phyloP scores from a whole-genome alignment of 1,140 invertebrate genomes.

The Calliopsis andreniformis region DNA sequence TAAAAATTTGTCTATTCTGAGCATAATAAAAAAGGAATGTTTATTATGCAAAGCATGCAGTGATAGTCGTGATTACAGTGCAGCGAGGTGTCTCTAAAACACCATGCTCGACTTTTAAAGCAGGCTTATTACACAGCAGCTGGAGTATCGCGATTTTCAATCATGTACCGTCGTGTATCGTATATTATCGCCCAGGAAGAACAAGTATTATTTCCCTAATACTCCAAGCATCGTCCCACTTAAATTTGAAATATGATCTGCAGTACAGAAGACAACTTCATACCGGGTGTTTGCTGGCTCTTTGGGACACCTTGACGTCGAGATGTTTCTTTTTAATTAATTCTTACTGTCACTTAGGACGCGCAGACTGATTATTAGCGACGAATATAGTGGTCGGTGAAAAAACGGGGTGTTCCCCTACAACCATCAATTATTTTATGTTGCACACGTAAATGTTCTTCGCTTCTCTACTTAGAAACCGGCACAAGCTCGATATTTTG shows the following conservation, averaged over 20 bases:
- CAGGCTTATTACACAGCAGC: slow-evolving; percentile 35
- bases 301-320: not conserved
- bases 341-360: slow-evolving; percentile 14
- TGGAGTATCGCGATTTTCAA: slow-evolving; percentile 45
- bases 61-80: slow-evolving; percentile 33
- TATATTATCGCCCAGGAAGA: slow-evolving; percentile 35
- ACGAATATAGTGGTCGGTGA: not conserved
- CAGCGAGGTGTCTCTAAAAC: slow-evolving; percentile 21
- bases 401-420: not conserved
- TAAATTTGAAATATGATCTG: slow-evolving; percentile 36
- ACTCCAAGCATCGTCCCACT: slow-evolving; percentile 33
- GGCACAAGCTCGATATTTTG: not conserved
- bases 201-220: slow-evolving; percentile 43
- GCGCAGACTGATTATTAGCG: slow-evolving; percentile 24
- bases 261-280: slow-evolving; percentile 16
- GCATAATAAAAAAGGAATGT: slow-evolving; percentile 17
- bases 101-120: slow-evolving; percentile 18
- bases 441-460: slow-evolving; percentile 31
- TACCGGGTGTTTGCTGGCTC: slow-evolving; percentile 2
- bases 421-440: not conserved
- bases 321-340: slow-evolving; percentile 27
- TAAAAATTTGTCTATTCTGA: not conserved
- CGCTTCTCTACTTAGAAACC: not conserved
- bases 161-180: slow-evolving; percentile 12
- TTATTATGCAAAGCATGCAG: slow-evolving; percentile 23